Conservation (phyloP, 1,140 invertebrate genomes). For the Formica selysi region DNA sequence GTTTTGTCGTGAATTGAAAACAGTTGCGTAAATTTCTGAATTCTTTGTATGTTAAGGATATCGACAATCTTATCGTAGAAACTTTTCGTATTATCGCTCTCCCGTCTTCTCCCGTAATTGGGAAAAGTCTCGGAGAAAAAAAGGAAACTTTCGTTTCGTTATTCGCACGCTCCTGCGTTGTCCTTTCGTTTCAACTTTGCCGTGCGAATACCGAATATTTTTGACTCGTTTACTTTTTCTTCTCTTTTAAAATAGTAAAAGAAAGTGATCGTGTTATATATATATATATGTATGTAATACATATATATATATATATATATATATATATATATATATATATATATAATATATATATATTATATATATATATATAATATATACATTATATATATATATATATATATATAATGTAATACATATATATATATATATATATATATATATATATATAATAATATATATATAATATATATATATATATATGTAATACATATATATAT, state of each 20-base stretch:
- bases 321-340: too few species aligned
- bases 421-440: too few species aligned
- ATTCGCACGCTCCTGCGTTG: conserved; percentile 68
- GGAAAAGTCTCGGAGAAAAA: conserved; percentile 75
- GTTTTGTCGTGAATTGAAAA: conserved; percentile 25
- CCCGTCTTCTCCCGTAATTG: conserved; percentile 71
- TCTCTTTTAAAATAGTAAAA: conserved; percentile 58
- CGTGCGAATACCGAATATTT: conserved; percentile 66
- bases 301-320: conserved; percentile 23
- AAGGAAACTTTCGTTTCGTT: conserved; percentile 58
- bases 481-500: too few species aligned
- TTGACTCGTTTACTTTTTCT: conserved; percentile 65
- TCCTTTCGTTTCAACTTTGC: conserved; percentile 66
- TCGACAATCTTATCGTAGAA: conserved; percentile 30
- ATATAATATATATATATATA: too few species aligned
- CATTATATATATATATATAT: conserved; percentile 28
- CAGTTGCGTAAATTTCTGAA: conserved; percentile 6
- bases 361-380: too few species aligned
- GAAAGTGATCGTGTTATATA: conserved; percentile 53
- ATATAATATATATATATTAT: conserved; percentile 24
- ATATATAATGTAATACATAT: too few species aligned
- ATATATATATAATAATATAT: too few species aligned
- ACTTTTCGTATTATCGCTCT: conserved; percentile 64
- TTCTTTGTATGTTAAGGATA: conserved; percentile 32
- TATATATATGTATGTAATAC: too few species aligned